Evolutionary conservation across 2,888 invertebrate genomes (phyloP).

Genomic region (Barypeithes pellucidus): DNA sequence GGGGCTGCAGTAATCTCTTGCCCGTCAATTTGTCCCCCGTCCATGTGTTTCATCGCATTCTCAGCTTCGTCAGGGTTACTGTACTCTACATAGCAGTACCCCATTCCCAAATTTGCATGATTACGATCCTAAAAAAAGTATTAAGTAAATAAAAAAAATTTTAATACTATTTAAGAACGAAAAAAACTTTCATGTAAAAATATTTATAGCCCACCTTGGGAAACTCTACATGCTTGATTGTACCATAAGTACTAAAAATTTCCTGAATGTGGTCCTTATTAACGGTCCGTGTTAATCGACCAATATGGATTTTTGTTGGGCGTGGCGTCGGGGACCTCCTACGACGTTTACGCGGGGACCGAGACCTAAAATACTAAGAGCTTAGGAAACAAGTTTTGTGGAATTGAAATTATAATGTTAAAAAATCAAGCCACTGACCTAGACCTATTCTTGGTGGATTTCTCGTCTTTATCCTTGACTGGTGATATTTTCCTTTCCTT

Average conservation of each 20-base stretch:
- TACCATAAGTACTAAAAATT: constrained; percentile 92
- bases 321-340: constrained; percentile 92
- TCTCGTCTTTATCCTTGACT: constrained; percentile 61
- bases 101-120: constrained; percentile 91
- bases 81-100: constrained; percentile 97
- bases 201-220: constrained; percentile 72
- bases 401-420: constrained; percentile 19
- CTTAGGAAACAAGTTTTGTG: neutral
- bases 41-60: constrained; percentile 99
- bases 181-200: too few relatives aligned
- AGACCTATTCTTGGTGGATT: constrained; percentile 65
- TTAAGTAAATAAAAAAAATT: neutral
- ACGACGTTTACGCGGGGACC: constrained; percentile 80
- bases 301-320: constrained; percentile 95
- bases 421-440: constrained; percentile 62
- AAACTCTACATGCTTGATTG: constrained; percentile 91
- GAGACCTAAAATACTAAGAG: constrained; percentile 68
- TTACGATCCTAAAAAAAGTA: constrained; percentile 77
- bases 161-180: neutral
- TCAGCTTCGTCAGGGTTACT: constrained; percentile 95
- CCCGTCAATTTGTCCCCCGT: constrained; percentile 97
- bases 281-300: constrained; percentile 93
- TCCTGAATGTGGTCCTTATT: constrained; percentile 92
- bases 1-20: constrained; percentile 96
- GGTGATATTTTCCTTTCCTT: constrained; percentile 66